Base-by-base conservation (phyloP, 2,797 vertebrate genomes). In the Babyrousa celebensis region DNA sequence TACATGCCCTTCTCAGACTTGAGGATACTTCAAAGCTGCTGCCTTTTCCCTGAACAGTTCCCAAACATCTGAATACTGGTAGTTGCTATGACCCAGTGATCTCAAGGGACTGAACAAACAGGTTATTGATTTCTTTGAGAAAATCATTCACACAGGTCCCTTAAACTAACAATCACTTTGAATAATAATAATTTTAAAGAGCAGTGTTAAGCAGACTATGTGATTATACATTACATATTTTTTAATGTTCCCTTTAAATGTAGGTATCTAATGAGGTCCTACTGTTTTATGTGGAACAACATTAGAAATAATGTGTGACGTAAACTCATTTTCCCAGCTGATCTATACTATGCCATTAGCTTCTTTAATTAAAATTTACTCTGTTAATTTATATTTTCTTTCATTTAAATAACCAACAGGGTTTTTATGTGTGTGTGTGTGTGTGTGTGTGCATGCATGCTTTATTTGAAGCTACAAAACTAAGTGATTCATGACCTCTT, bases 1-100 rank as follows among this genome's bases (percentile, higher is more conserved):
- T 96, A 97, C 93, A 95, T 97, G 97, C 87, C 91, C 98, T 98
- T 97, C 89, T 98, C 94, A 96, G 98, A 98, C 96, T 98, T 97
- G 97, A 98, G 85, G 88, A 91, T 95, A 98, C 96, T 98, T 98
- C 95, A 98, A 95, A 98, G 87, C 72, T 70, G 56, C 80, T 96
- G 94, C 63, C 6, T 87, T 93, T 97, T 97, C 90, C 77, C 93
- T 82, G 72, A 85, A 85, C 82, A 94, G 92, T 96, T 96, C 85
- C 87, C 91, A 97, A 94, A 92, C 56, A 14, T 97, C 92, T 96
- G 96, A 97, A 90, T 89, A 79, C 77, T 92, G 56, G 12, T 94
- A 75, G 74, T 93, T 89, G 88, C 96, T 96, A 90, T 94, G 89
- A 97, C 71, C 67, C 48, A 96, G 23, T 94, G 95, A 93, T 98